phyloP scores from a whole-genome alignment of 2,888 invertebrate species.

The Chorisops tibialis region DNA sequence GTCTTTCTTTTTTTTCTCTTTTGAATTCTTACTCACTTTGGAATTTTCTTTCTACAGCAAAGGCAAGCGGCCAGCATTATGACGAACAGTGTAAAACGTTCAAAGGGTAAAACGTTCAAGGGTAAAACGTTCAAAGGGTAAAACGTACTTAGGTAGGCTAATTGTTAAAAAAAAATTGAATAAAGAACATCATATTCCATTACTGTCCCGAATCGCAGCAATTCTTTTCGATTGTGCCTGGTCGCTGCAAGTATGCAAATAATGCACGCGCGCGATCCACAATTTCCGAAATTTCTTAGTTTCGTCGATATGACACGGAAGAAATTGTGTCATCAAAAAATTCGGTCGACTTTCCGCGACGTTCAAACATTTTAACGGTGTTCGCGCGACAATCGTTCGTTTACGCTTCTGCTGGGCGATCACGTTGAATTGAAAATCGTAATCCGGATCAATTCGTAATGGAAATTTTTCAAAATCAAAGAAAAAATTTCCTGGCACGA shows the following conservation, averaged over 20 bases:
- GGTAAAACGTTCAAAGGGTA: no score
- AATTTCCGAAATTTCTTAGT: not conserved
- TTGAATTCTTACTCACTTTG: slow-evolving; percentile 64
- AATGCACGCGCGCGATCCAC: no score
- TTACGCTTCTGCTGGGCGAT: no score
- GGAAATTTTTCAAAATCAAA: not conserved
- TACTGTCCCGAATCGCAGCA: not conserved
- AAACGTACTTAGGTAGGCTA: slow-evolving; percentile 47
- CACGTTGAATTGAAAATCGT: not conserved
- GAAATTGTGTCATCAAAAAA: slow-evolving; percentile 23
- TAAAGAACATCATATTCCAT: slow-evolving; percentile 39
- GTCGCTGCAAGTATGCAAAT: no score
- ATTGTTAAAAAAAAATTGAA: slow-evolving; percentile 46
- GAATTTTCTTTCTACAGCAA: slow-evolving; percentile 70
- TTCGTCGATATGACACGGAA: slow-evolving; percentile 16
- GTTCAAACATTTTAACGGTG: slow-evolving; percentile 1
- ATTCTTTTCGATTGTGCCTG: no score
- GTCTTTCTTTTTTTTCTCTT: no score
- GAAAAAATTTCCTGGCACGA: no score
- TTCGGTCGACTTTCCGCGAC: slow-evolving; percentile 8
- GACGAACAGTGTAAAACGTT: no score
- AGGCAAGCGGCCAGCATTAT: slow-evolving; percentile 65
- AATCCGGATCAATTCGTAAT: not conserved
- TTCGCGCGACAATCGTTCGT: no score
- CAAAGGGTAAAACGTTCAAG: no score